Evolutionary conservation across 2,113 vertebrate species (phyloP), one percentile per base, ranked within the genome.

Genomic region (Chaetodon auriga): DNA sequence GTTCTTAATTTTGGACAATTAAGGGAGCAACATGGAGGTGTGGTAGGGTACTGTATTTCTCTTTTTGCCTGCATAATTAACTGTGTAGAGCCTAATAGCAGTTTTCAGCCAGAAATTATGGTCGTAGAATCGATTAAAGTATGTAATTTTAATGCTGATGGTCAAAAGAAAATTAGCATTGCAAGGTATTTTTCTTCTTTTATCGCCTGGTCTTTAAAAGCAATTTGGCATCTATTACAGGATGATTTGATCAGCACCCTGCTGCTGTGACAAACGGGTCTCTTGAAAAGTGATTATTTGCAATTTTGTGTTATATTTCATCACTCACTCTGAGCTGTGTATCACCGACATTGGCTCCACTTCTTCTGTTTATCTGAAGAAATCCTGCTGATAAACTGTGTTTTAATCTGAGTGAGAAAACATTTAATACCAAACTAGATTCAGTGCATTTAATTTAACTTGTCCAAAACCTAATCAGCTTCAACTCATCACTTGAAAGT

Each of bases 191-290:
- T 76, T 58, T 10, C 53, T 23, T 78, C 30, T 73, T 30, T 72
- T 43, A 62, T 75, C 30, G 72, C 66, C 68, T 66, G 23, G 35
- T 68, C 53, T 77, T 86, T 73, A 49, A 75, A 80, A 70, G 19
- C 65, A 65, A 69, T 83, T 84, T 83, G 10, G 13, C 3, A 10
- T 69, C 43, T 66, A 7, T 86, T 78, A 69, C 65, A 38, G 71
- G 14, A 70, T 30, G 36, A 80, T 78, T 78, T 70, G 57, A 86
- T 80, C 72, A 78, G 61, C 74, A 51, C 64, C 82, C 80, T 38
- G 38, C 54, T 80, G 75, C 74, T 81, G 30, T 66, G 65, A 87
- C 76, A 84, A 84, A 86, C 68, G n/a, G 82, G 53, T 53, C 69
- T 58, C n/a, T 63, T 45, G 15, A 15, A 87, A 87, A 75, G 53